Evolutionary conservation across 1,140 invertebrate genomes (phyloP).

Genomic region (Chlorops oryzae): DNA sequence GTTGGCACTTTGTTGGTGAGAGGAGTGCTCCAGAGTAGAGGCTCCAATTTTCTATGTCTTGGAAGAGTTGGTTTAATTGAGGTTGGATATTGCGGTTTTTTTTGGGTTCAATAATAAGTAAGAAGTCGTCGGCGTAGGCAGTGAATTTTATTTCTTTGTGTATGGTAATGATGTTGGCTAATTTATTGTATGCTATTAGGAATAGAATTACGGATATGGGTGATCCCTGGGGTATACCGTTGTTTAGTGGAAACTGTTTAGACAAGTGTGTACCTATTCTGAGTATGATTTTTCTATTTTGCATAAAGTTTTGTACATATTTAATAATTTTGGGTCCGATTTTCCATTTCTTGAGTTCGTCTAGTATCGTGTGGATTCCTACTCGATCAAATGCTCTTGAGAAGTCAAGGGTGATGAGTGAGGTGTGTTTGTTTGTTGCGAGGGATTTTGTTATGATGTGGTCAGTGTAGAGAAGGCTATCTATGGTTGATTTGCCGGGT

Average conservation of each 20-base stretch:
- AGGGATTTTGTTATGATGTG: conserved; percentile 7
- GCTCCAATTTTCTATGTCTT: conserved; percentile 11
- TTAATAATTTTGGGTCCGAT: conserved; percentile 14
- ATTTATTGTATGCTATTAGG: conserved; percentile 15
- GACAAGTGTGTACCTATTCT: conserved; percentile 1
- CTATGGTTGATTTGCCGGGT: background rate
- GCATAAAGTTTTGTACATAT: conserved; percentile 9
- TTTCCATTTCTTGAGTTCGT: conserved; percentile 14
- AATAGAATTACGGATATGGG: conserved; percentile 16
- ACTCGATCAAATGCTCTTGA: conserved; percentile 15
- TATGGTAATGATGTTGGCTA: background rate
- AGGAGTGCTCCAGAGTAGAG: conserved; percentile 13
- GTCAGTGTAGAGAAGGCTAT: conserved; percentile 4
- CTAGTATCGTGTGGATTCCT: conserved; percentile 12
- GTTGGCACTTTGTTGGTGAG: conserved; percentile 15
- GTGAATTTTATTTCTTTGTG: conserved; percentile 10
- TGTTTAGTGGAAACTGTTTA: background rate
- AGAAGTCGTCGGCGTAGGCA: conserved; percentile 18
- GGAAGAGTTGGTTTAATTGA: conserved; percentile 10
- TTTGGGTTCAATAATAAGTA: conserved; percentile 6
- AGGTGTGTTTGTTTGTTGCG: conserved; percentile 10
- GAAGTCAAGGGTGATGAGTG: conserved; percentile 15
- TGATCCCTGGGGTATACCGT: conserved; percentile 18
- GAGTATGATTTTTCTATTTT: conserved; percentile 15
- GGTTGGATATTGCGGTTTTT: conserved; percentile 10